Base-by-base conservation (phyloP, 2,113 vertebrate genomes). In the Ramphastos sulfuratus region DNA sequence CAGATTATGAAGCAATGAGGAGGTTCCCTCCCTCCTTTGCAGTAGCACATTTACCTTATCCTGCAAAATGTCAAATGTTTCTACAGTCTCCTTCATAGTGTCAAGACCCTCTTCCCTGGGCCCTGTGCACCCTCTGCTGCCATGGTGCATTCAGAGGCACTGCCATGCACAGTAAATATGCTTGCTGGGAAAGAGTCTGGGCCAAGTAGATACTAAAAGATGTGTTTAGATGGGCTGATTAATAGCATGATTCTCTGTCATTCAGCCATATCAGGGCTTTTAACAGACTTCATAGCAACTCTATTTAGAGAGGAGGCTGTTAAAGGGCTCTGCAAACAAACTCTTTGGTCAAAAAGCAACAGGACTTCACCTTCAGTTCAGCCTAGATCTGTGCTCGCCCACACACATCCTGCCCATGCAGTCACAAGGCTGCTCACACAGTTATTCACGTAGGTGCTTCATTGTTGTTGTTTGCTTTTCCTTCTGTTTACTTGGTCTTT, bases 141-240 rank as follows among this genome's bases (percentile, higher is more conserved):
- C 2, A 0, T 4, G 33, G 39, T 59, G 28, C 39, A 10, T 58
- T 58, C 85, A 31, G 46, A 61, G 60, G 28, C 17, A 28, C 21
- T 2, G 1, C 19, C 20, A 33, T 1, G 0, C 30, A 28, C 15
- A 31, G 65, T 15, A 66, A 48, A 30, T 6, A 14, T 7, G 6
- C 30, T 46, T 69, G 55, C 56, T 58, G 82, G n/a, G 25, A 37
- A 87, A 63, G 16, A 37, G n/a, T 55, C 0, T 25, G 15, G 30
- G n/a, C 35, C 39, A 46, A 75, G 48, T 27, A 82, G 30, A 69
- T 17, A 63, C 9, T 15, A 33, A 83, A n/a, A 82, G 31, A 8
- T 42, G 44, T 50, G 75, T 70, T 70, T 17, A 64, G 61, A 44
- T n/a, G 46, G 52, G 21, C 37, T 9, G 9, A 37, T 37, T 37